A percentile compares a stretch with the other conserved stretches of the same genome.
These are phyloP conservation scores for Magallana nippona DNA, from an alignment of 2,888 invertebrate species.

Conservation along the genomic window DNA sequence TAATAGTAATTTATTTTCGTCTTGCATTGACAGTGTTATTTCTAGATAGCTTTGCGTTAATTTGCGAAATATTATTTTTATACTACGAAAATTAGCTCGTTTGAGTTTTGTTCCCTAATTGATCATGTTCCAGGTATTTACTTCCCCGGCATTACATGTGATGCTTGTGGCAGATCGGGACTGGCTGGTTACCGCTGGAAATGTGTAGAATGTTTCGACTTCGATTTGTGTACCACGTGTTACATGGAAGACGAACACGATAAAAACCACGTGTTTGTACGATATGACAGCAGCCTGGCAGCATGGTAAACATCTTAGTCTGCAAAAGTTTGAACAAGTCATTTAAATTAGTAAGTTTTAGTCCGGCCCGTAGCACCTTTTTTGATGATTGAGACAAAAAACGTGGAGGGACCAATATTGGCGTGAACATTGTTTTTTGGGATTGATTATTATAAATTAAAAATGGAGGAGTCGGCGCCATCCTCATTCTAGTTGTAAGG, in stretches of 20 bases:
- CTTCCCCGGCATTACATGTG: constrained; percentile 44
- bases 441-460: no score
- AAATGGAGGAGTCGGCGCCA: no score
- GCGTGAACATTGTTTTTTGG: no score
- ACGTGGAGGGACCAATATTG: no score
- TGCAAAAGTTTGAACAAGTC: background rate
- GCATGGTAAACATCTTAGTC: constrained; percentile 32
- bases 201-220: constrained; percentile 53
- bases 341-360: background rate
- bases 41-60: no score
- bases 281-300: constrained; percentile 48
- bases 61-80: no score
- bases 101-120: background rate
- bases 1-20: no score
- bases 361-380: no score
- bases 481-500: no score
- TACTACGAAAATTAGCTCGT: no score
- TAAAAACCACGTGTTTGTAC: constrained; percentile 51
- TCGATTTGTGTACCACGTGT: constrained; percentile 57
- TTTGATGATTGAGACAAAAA: no score
- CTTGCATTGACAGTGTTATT: no score
- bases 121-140: constrained; percentile 34
- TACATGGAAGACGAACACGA: constrained; percentile 58
- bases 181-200: constrained; percentile 57
- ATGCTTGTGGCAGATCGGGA: constrained; percentile 41